phyloP scores from a whole-genome alignment of 2,797 vertebrate genomes.

The Benthosema pterotum region DNA sequence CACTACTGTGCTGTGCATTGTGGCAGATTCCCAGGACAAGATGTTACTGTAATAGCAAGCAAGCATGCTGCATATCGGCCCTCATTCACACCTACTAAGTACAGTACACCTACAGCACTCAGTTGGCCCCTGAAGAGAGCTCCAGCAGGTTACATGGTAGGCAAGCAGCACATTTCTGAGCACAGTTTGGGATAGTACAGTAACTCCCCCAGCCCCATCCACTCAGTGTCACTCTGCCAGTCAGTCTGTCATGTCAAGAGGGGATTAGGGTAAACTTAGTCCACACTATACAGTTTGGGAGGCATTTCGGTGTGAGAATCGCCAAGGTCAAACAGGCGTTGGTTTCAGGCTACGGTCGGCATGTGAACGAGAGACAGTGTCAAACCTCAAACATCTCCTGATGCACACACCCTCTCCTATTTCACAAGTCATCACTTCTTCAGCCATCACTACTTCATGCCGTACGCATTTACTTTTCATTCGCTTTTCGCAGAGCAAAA shows the following conservation, averaged over 20 bases:
- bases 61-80: too few relatives aligned
- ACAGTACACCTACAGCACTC: too few relatives aligned
- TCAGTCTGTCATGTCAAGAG: conserved; percentile 2
- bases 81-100: too few relatives aligned
- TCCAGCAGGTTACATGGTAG: too few relatives aligned
- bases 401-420: conserved; percentile 50
- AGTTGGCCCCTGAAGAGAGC: too few relatives aligned
- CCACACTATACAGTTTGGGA: conserved; percentile 24
- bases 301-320: conserved; percentile 46
- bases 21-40: too few relatives aligned
- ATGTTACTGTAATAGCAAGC: too few relatives aligned
- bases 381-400: conserved; percentile 61
- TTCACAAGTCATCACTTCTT: conserved; percentile 59
- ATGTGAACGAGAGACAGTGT: conserved; percentile 60
- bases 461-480: conserved; percentile 10
- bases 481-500: conserved; percentile 4
- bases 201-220: background rate
- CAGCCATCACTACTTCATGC: conserved; percentile 7
- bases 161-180: too few relatives aligned
- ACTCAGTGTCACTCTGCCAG: background rate
- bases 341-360: conserved; percentile 33
- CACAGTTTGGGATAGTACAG: too few relatives aligned
- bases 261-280: conserved; percentile 25
- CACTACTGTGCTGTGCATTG: too few relatives aligned
- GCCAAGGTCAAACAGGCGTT: conserved; percentile 55